Evolutionary conservation across 2,113 vertebrate genomes (phyloP), one percentile per base, ranked within the genome.

Genomic region (Sceloporus tristichus): DNA sequence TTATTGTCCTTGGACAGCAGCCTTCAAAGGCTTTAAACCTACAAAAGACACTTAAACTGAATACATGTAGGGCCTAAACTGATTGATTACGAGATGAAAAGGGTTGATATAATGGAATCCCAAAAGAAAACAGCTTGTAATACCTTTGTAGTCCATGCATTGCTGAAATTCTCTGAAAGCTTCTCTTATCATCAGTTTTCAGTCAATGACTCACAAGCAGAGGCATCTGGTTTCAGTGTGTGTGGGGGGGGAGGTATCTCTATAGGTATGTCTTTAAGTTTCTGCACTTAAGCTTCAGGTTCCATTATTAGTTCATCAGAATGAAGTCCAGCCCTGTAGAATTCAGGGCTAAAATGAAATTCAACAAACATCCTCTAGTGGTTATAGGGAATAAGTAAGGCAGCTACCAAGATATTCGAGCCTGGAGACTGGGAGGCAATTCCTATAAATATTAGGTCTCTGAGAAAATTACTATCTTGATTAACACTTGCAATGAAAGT

Each of bases 61-160:
- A 62, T 59, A 82, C 70, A 66, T 68, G 71, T 56, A 74, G n/a
- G n/a, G 82, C n/a, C 78, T 76, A 74, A 85, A 75, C 56, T 76
- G 70, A 80, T 81, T 89, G 83, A 75, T 81, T 89, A 85, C 81
- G 59, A 81, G 84, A 83, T 88, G 82, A 89, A 80, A 81, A 89
- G 77, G 70, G 56, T 56, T 74, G 29, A 65, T 80, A 78, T 85
- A 73, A 65, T 48, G 78, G 27, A 79, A 89, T 89, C 56, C 83
- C 78, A 42, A 80, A 89, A 79, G 56, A 89, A 85, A 81, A 85
- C 78, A 68, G 23, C n/a, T 75, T 76, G 56, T 82, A 81, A 85
- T 80, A 85, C 29, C 70, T 85, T 85, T 81, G 68, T 80, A 81
- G 77, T 85, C 77, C 71, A 53, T 62, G 78, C 68, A 85, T 68